Conservation (phyloP, 2,888 invertebrate species). For the Lycocerus yunnanus region DNA sequence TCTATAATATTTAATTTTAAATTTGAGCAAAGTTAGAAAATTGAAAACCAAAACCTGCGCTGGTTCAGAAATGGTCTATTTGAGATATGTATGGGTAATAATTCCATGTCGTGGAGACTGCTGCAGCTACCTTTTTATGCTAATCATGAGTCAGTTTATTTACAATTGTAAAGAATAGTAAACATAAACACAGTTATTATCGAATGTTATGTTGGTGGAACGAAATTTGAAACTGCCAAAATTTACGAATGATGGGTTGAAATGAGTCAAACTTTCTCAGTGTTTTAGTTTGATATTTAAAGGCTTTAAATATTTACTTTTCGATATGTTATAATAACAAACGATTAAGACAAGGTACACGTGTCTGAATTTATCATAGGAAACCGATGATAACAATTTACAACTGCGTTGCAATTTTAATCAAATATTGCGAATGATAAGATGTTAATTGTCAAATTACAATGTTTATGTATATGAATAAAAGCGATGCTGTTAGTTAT, state of each 20-base stretch:
- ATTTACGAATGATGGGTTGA: not conserved
- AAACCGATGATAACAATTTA: not conserved
- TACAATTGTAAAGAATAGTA: not conserved
- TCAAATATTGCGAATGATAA: not conserved
- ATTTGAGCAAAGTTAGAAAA: not conserved
- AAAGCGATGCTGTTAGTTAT: not conserved
- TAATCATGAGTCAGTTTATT: not conserved
- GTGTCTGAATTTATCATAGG: not conserved
- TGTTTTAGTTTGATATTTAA: not conserved
- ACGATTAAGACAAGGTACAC: not conserved
- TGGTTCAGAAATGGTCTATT: too few species aligned
- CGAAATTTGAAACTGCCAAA: not conserved
- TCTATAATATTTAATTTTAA: not conserved
- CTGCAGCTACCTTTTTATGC: too few species aligned
- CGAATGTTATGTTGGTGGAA: not conserved
- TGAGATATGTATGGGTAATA: too few species aligned
- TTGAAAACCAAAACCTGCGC: not conserved
- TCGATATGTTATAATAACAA: not conserved
- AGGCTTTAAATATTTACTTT: conserved; percentile 1
- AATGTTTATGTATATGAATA: not conserved
- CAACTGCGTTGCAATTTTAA: not conserved
- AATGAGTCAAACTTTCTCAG: not conserved
- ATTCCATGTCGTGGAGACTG: too few species aligned
- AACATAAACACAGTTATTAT: not conserved
- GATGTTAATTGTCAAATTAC: too few species aligned